Evolutionary conservation across 2,888 invertebrate species (phyloP), one percentile per base, ranked within the genome.

Genomic region (Incurvaria masculella): DNA sequence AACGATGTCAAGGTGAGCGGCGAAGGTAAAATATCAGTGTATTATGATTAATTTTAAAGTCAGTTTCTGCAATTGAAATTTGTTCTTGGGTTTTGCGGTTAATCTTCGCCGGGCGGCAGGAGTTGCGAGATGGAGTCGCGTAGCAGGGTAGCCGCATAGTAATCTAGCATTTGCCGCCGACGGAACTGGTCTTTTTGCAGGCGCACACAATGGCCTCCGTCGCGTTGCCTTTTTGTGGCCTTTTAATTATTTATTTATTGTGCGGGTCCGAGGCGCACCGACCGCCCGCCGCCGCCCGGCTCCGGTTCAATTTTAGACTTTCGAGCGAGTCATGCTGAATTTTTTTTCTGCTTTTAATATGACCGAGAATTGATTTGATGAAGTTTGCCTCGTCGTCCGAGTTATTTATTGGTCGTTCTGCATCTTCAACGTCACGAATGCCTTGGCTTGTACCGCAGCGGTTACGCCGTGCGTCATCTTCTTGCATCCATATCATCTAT

Each of bases 221-320:
- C 56, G 51, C 52, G 53, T 57, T 51, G 52, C 58, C 59, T 66
- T 68, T 65, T 67, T 67, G 60, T 62, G 62, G 57, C 53, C 33
- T 59, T 49, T 69, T 69, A 65, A 69, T 69, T 68, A 66, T 67
- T 68, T 68, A 68, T 68, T 68, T 66, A 64, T 61, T 62, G 62
- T 46, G 48, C 23, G 45, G 48, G 41, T 38, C 48, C 44, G 44
- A 44, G 14, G 50, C 26, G 23, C 42, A 57, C 56, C 21, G 27
- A n/a, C 56, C 56, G 56, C 58, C 59, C 59, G 60, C 61, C 59
- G 62, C 58, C 58, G 50, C 59, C 53, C 14, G 17, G n/a, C 47
- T 41, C 49, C 23, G 47, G 46, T 49, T 51, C 49, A 46, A 51
- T 51, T 40, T 46, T 42, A 14, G 21, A 21, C 17, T 17, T 42